Base-by-base conservation (phyloP, 2,113 vertebrate species). In the Stictonetta naevosa region DNA sequence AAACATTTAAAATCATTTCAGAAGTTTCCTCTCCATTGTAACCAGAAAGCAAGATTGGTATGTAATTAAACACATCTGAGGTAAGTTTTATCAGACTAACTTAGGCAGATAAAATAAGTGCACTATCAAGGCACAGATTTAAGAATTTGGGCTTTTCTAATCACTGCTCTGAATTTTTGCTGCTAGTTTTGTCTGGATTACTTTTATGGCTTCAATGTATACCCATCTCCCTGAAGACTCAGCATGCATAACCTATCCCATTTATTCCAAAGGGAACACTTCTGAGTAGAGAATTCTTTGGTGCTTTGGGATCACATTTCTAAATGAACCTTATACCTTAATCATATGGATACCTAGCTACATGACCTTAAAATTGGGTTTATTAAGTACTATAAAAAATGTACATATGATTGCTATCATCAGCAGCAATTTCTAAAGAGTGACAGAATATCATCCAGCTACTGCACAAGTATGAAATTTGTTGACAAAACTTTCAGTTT, bases 231-330 rank as follows among this genome's bases (percentile, higher is more conserved):
- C 28, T 22, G 15, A 81, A 46, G 18, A 3, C 38, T 11, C 29
- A 80, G 11, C 0, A 0, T 83, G 10, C 13, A 34, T 10, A 60
- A 4, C 3, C 8, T 48, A 34, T 31, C 12, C 14, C 8, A 12
- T 69, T 52, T 81, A 78, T 81, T 74, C 6, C 48, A 26, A 31
- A 58, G 16, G 36, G 58, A 78, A 6, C 4, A 15, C 19, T 36
- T 7, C 0, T 36, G 29, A 64, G 10, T 67, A 26, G 8, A 56
- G 19, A 84, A 29, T 4, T 87, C 5, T 38, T 56, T 0, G 2
- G 8, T 68, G 5, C 8, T 79, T 68, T 58, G 22, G 15, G 21
- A 48, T 52, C 26, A 12, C 12, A 36, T 69, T 75, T 77, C 18
- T 46, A 55, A 66, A 72, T 16, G 1, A 31, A 12, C 5, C 16